A percentile compares a stretch with the other conserved stretches of the same genome.
phyloP scores from a whole-genome alignment of 2,113 vertebrate genomes.

The Cyrtonyx montezumae region DNA sequence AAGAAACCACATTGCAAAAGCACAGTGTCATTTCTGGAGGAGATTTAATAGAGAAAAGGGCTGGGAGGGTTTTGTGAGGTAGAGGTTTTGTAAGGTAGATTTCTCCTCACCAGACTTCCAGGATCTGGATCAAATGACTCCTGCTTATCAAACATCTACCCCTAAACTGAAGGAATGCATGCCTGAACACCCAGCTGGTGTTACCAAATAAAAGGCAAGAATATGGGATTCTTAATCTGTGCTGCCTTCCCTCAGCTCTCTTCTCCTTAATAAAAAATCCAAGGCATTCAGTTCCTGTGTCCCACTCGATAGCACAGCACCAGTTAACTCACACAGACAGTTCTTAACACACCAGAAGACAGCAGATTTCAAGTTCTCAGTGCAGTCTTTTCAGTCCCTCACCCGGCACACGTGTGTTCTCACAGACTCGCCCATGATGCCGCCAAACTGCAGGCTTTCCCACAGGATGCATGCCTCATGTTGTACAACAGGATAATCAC shows the following conservation, averaged over 20 bases:
- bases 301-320: not conserved
- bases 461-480: conserved; percentile 61
- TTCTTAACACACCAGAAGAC: not conserved
- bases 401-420: conserved; percentile 5
- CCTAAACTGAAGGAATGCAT: not conserved
- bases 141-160: not conserved
- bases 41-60: not conserved
- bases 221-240: not conserved
- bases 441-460: conserved; percentile 51
- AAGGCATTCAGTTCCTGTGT: not conserved
- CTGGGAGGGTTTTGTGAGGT: not conserved
- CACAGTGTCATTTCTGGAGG: not conserved
- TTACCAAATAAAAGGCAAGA: not conserved
- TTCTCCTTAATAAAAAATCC: not conserved
- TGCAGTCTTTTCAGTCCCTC: not conserved
- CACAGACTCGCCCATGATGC: conserved; percentile 1
- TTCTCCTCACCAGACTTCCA: not conserved
- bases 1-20: not conserved
- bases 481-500: conserved; percentile 52
- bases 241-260: not conserved
- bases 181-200: not conserved
- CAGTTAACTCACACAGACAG: not conserved
- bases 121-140: not conserved
- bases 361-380: not conserved
- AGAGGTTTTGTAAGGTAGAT: not conserved